Base-by-base conservation (phyloP, 2,888 invertebrate genomes). In the Rhamnusium bicolor region DNA sequence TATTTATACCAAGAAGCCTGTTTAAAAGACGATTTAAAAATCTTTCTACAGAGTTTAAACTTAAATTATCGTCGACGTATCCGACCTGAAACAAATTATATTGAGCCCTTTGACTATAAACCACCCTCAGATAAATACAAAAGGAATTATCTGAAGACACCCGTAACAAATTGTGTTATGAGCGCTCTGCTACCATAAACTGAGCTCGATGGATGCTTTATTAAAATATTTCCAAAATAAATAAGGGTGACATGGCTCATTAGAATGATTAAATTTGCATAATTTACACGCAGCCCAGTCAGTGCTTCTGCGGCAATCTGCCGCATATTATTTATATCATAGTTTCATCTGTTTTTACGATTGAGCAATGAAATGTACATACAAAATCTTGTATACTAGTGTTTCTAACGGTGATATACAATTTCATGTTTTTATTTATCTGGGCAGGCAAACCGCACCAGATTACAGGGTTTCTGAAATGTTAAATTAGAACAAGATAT, bases 201-300 rank as follows among this genome's bases (percentile, higher is more conserved):
- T 16, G 24, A 58, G 49, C 54, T 47, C 74, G 66, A 60, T 66
- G 62, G 73, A 40, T 53, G 75, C 74, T 79, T 80, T 79, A 82
- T 81, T 82, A 80, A 79, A 78, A 78, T 77, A 81, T 79, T 78
- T 79, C 76, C 75, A 76, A 73, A 77, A 80, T 80, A 81, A 82
- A 79, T 82, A 81, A 80, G 80, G 80, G 80, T 63, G 81, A 75
- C 74, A 79, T 77, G 80, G 76, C 80, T 79, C 80, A 82, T 81
- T 82, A 79, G 76, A 79, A 79, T 75, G 74, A 77, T 81, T 79
- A 76, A 80, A 82, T 81, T 80, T 81, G 79, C 79, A 82, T 81
- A 79, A 70, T 72, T 80, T 79, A 67, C 74, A 76, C 69, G 73
- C 72, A 47, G 67, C 67, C 27, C 68, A 29, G 60, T 40, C 54